phyloP scores from a whole-genome alignment of 2,888 invertebrate genomes.

The Amblyjoppa fuscipennis region DNA sequence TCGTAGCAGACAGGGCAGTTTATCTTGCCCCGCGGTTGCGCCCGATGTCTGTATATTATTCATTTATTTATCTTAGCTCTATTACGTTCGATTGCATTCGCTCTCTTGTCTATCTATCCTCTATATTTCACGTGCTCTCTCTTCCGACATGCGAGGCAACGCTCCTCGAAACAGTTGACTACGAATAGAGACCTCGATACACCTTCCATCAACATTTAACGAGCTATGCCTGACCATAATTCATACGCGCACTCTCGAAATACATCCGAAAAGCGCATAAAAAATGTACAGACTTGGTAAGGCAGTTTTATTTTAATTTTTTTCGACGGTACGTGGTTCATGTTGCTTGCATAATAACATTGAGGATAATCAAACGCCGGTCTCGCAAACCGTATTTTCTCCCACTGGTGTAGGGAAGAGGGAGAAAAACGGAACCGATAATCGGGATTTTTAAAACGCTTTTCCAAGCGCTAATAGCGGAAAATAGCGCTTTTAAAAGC shows the following conservation, averaged over 20 bases:
- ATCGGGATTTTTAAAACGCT: no score
- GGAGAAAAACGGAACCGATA: no score
- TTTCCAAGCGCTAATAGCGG: no score
- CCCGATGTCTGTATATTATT: constrained; percentile 49
- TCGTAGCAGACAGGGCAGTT: constrained; percentile 47
- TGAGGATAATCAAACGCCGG: no score
- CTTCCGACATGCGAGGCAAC: neutral
- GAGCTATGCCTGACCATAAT: neutral
- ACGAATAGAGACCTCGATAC: constrained; percentile 4
- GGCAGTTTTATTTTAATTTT: neutral
- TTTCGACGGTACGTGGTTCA: no score
- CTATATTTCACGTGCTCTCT: constrained; percentile 18
- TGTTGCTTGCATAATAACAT: no score
- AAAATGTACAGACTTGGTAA: neutral
- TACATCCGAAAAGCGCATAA: constrained; percentile 3
- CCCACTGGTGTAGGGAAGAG: no score
- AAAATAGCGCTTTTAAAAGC: no score
- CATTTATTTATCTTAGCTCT: constrained; percentile 55
- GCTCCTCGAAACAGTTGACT: constrained; percentile 29
- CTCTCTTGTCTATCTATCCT: constrained; percentile 22
- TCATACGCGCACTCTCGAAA: neutral
- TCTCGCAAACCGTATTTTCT: no score
- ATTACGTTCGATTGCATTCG: constrained; percentile 49
- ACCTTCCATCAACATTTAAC: constrained; percentile 28
- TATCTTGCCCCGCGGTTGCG: constrained; percentile 35